These are phyloP conservation scores for Potorous gilbertii DNA, from an alignment of 2,797 vertebrate genomes.

Conservation along the genomic window DNA sequence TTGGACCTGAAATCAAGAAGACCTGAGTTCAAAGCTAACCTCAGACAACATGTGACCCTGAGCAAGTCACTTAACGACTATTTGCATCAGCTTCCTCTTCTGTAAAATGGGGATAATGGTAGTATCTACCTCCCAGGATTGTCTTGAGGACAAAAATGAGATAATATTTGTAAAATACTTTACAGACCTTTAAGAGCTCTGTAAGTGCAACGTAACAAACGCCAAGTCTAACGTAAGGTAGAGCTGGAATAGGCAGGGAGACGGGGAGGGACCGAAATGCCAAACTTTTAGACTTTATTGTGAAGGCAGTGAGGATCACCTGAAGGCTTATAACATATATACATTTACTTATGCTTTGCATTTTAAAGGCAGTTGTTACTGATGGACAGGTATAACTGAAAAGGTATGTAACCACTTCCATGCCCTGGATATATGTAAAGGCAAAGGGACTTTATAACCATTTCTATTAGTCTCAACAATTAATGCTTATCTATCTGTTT, in stretches of 20 bases:
- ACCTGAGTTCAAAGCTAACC: background rate
- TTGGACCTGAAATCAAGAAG: background rate
- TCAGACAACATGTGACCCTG: background rate
- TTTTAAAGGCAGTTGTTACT: background rate
- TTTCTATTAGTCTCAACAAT: background rate
- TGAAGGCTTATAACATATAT: background rate
- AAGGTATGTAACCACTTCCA: background rate
- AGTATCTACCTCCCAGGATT: background rate
- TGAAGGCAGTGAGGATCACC: background rate
- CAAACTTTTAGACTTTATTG: background rate
- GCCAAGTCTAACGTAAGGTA: background rate
- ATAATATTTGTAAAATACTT: background rate
- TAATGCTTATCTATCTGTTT: no score
- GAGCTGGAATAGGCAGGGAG: background rate
- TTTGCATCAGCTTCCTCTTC: background rate
- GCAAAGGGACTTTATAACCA: background rate
- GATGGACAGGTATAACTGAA: background rate
- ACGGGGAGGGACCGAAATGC: background rate
- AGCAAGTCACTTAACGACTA: background rate
- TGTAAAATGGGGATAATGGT: background rate
- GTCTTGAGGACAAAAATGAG: background rate
- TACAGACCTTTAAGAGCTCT: slow-evolving; percentile 11
- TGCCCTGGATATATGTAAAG: background rate
- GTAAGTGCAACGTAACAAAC: background rate
- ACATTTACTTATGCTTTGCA: background rate